These are phyloP conservation scores for Nymphicus hollandicus DNA, from an alignment of 2,113 vertebrate genomes.

Conservation along the genomic window DNA sequence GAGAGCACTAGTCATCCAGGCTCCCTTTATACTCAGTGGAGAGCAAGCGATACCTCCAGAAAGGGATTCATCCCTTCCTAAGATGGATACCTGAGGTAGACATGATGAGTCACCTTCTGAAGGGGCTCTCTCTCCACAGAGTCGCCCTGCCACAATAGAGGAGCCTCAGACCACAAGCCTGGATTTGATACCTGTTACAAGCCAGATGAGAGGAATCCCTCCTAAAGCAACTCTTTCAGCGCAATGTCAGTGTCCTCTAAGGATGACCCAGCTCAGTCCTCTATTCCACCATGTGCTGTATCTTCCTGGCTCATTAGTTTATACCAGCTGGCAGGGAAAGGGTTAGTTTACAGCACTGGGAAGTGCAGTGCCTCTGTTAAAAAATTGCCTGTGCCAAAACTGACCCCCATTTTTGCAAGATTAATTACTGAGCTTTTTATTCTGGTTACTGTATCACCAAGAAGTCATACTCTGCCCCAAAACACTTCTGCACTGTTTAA, in stretches of 20 bases:
- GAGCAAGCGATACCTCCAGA: background rate
- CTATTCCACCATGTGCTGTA: background rate
- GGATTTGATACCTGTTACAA: background rate
- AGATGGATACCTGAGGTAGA: background rate
- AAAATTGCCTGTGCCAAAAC: background rate
- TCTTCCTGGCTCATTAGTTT: background rate
- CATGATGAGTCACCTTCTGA: background rate
- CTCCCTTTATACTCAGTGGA: background rate
- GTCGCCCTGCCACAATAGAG: background rate
- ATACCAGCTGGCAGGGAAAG: fast-evolving
- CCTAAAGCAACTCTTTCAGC: background rate
- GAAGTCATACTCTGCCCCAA: background rate
- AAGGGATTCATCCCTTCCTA: background rate
- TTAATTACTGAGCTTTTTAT: background rate
- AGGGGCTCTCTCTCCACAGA: background rate
- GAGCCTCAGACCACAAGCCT: background rate
- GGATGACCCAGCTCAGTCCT: background rate
- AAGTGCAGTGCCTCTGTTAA: background rate
- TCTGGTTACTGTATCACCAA: background rate
- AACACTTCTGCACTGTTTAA: background rate
- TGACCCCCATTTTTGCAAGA: background rate
- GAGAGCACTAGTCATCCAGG: background rate
- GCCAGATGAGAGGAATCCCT: background rate
- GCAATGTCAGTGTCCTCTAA: background rate
- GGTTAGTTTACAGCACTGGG: background rate